Base-by-base conservation (phyloP, 1,140 invertebrate species). In the Tetraneura akinire region DNA sequence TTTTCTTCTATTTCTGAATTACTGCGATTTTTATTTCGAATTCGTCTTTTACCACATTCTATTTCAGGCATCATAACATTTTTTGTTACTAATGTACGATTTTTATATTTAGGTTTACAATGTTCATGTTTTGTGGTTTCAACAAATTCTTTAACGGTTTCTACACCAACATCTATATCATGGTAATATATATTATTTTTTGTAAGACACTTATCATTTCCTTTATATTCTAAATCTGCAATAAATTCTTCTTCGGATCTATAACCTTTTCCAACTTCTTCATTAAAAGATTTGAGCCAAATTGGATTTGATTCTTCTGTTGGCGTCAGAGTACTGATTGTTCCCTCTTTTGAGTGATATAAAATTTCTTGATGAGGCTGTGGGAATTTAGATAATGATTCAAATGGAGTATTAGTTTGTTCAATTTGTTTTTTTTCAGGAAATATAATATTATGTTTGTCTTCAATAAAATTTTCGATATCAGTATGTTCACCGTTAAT, bases 191-290 rank as follows among this genome's bases (percentile, higher is more conserved):
- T 42, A 47, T 57, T 45, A 60, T 37, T 42, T 13, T 78, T 78
- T 42, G 23, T 42, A 5, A 60, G n/a, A 26, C 9, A 45, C 0
- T 21, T 47, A n/a, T 78, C 37, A 6, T 21, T 18, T 6, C 45
- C 53, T n/a, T 18, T 3, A 32, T 29, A 23, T 62, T 78, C 74
- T 42, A 23, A 32, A n/a, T 16, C 26, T 26, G 23, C 62, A 18
- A 78, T 60, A 18, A 78, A 26, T 78, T 78, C 74, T 78, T 78
- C 74, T 14, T 78, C 74, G 9, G 74, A 78, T 62, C 62, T 55
- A 47, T 47, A 62, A 11, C 74, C 74, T 62, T 78, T 60, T 4
- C 8, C 8, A 18, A 62, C 14, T 78, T 78, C 74, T 78, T 60
- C 74, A 2, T 45, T 55, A n/a, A 37, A 37, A 45, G 74, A 23